Evolutionary conservation across 64 coral and sea anemone species (phyloP), one percentile per base, ranked within the genome.

Genomic region (Montipora sp.): DNA sequence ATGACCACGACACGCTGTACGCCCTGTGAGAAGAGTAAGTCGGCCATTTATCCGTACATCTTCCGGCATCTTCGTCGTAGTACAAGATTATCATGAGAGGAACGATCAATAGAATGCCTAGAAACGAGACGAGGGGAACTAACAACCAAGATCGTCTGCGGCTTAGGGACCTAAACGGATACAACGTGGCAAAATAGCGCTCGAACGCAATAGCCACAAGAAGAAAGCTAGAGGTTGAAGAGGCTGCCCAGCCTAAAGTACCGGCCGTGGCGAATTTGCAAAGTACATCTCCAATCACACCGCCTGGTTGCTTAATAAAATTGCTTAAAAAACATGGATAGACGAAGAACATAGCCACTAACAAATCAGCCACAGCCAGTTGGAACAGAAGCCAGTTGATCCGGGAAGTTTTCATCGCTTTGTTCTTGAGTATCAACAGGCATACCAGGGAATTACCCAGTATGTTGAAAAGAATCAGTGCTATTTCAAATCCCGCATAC

Each of bases 381-480:
- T 92, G 74, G 0, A 92, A 82, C 3, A 92, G 58, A 77, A 92
- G 72, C 46, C 66, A 70, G 83, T 92, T 92, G 20, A 75, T 36
- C 36, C 36, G 76, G 18, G 83, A 87, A 6, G 73, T 86, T 44
- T 83, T 86, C 90, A 92, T 86, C 3, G 81, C n/a, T 16, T 44
- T 84, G 24, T 79, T 79, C 43, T 65, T 83, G 3, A 78, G 47
- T 50, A 92, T 83, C 44, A 92, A 23, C 4, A 86, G 5, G 61
- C 90, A 92, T 5, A 92, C 90, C 55, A 92, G 19, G 15, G 65
- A 63, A 78, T 92, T 92, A 7, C 90, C 90, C 14, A 49, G 13
- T 23, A 92, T 86, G 79, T 77, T 92, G 44, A 92, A 68, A 8
- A 60, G 24, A 7, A 82, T 82, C 80, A 82, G 27, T 5, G 23